A percentile compares a stretch with the other conserved stretches of the same genome.
These are phyloP conservation scores for Alectura lathami DNA, from an alignment of 2,113 vertebrate species.

Conservation along the genomic window DNA sequence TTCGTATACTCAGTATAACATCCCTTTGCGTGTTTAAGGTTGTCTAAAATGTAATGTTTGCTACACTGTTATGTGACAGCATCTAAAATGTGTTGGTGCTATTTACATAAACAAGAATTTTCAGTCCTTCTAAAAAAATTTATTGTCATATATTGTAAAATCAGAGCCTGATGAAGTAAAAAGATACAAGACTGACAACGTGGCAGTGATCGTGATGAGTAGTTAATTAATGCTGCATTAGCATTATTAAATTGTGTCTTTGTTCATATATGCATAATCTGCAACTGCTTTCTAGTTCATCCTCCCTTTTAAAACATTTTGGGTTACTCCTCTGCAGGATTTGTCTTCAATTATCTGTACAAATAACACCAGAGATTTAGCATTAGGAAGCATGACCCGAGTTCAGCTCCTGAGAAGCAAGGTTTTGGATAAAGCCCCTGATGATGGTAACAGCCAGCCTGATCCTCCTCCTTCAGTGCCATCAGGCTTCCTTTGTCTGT, in stretches of 20 bases:
- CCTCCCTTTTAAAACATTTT: neutral
- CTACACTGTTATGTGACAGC: rapidly evolving
- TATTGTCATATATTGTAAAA: neutral
- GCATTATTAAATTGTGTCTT: neutral
- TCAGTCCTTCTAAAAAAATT: neutral
- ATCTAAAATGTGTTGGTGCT: neutral
- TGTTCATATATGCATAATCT: neutral
- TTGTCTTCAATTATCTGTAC: neutral
- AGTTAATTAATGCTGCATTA: neutral
- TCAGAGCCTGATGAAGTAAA: neutral
- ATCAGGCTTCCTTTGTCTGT: neutral
- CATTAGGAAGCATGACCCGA: neutral
- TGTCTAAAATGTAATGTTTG: neutral
- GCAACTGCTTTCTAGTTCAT: neutral
- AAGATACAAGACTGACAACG: neutral
- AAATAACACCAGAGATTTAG: neutral
- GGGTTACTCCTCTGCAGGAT: neutral
- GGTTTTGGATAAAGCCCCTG: neutral
- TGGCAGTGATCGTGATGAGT: neutral
- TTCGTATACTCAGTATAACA: neutral
- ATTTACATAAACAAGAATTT: neutral
- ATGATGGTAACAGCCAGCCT: rapidly evolving
- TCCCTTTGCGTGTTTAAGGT: neutral
- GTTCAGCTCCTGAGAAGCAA: neutral
- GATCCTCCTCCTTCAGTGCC: rapidly evolving